Evolutionary conservation across 2,888 invertebrate species (phyloP).

Genomic region (Lepeophtheirus nordmannii): DNA sequence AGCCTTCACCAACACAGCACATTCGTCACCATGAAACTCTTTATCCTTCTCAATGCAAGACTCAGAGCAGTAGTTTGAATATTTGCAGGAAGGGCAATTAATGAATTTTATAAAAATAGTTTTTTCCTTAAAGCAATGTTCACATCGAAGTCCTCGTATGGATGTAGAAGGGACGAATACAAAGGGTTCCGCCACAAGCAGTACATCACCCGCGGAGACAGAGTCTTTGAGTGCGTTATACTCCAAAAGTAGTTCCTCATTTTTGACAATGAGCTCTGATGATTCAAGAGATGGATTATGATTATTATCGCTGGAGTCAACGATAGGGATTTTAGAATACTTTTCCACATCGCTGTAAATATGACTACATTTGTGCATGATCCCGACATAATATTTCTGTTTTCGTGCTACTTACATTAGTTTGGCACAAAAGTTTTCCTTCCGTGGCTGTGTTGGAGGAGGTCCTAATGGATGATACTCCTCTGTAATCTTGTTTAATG

Average conservation of each 20-base stretch:
- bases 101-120: neutral
- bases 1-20: neutral
- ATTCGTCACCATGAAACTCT: constrained; percentile 7
- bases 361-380: neutral
- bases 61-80: constrained; percentile 7
- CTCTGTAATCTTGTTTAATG: too few species aligned
- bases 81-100: neutral
- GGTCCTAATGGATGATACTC: neutral
- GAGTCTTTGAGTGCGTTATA: neutral
- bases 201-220: neutral
- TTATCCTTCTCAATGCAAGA: constrained; percentile 6
- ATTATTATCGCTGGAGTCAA: too few species aligned
- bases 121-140: constrained; percentile 6
- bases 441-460: neutral
- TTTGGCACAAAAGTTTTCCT: neutral
- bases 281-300: neutral
- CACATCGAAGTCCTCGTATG: constrained; percentile 11
- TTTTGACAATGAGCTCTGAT: neutral
- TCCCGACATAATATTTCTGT: neutral
- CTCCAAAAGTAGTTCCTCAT: neutral
- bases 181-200: constrained; percentile 4
- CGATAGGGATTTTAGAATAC: neutral
- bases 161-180: neutral
- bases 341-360: neutral
- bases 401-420: neutral